These are phyloP conservation scores for Plebejus melissa DNA, from an alignment of 2,888 invertebrate genomes.

Conservation along the genomic window DNA sequence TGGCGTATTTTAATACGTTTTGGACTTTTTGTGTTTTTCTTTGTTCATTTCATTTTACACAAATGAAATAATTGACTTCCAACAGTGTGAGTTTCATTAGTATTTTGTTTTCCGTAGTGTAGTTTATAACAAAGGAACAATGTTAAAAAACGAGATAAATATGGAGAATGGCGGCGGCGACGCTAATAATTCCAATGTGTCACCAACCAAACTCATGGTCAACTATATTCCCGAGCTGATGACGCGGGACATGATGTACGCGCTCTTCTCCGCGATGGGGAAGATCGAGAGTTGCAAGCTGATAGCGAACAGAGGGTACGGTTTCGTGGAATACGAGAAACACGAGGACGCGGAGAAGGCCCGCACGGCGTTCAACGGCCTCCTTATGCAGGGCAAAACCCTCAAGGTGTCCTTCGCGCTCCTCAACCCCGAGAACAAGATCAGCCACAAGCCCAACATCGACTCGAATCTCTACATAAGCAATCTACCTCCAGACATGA, in stretches of 20 bases:
- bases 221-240: conserved; percentile 77
- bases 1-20: conserved; percentile 66
- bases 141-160: conserved; percentile 69
- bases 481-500: conserved; percentile 76
- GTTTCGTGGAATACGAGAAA: conserved; percentile 74
- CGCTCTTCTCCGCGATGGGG: conserved; percentile 75
- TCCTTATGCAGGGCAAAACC: conserved; percentile 75
- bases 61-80: conserved; percentile 68
- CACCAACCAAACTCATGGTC: conserved; percentile 79
- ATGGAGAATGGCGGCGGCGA: conserved; percentile 78
- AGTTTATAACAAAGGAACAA: conserved; percentile 65
- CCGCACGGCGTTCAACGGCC: conserved; percentile 73
- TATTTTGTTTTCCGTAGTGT: conserved; percentile 72
- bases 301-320: conserved; percentile 74
- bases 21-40: conserved; percentile 70
- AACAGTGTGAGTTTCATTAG: conserved; percentile 65
- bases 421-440: conserved; percentile 74
- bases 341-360: conserved; percentile 78
- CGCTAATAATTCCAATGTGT: conserved; percentile 72
- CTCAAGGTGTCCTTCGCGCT: conserved; percentile 75
- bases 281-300: conserved; percentile 76
- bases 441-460: conserved; percentile 72
- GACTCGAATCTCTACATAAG: conserved; percentile 76
- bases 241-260: conserved; percentile 78
- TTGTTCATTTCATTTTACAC: conserved; percentile 67